Conservation (phyloP, 2,888 invertebrate species). For the Hyposoter dolosus region DNA sequence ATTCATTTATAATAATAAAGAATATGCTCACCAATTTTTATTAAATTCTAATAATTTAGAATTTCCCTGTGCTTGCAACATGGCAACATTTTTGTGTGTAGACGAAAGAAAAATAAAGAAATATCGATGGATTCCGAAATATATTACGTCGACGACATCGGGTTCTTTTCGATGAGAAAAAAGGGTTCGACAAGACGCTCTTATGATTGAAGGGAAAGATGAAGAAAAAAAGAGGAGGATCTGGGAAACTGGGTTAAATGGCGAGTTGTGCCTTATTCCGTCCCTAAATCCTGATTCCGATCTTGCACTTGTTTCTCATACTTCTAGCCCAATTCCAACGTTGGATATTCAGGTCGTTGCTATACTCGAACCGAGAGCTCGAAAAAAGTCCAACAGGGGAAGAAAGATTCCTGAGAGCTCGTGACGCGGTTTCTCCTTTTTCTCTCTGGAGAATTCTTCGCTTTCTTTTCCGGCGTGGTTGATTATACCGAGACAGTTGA, state of each 20-base stretch:
- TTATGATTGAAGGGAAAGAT: slow-evolving; percentile 15
- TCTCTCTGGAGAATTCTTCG: slow-evolving; percentile 48
- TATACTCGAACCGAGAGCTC: slow-evolving; percentile 58
- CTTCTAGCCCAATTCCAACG: slow-evolving; percentile 45
- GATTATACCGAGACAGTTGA: slow-evolving; percentile 53
- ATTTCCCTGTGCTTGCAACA: too few relatives aligned
- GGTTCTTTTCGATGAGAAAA: background rate
- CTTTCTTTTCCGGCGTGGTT: slow-evolving; percentile 51
- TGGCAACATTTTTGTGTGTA: too few relatives aligned
- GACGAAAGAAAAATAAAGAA: background rate
- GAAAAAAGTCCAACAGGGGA: slow-evolving; percentile 40
- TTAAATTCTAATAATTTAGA: too few relatives aligned
- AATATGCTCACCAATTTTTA: too few relatives aligned
- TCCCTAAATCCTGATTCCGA: slow-evolving; percentile 20
- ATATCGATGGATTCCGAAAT: background rate
- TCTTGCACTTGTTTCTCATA: slow-evolving; percentile 37
- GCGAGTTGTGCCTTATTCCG: slow-evolving; percentile 19
- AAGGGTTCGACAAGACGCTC: slow-evolving; percentile 15
- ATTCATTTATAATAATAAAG: too few relatives aligned
- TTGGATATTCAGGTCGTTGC: slow-evolving; percentile 65
- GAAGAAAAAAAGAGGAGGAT: slow-evolving; percentile 6
- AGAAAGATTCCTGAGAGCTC: slow-evolving; percentile 43
- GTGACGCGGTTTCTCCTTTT: slow-evolving; percentile 51
- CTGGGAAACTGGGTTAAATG: slow-evolving; percentile 60
- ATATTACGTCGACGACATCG: background rate